Base-by-base conservation (phyloP, 1,140 invertebrate genomes). In the Hycleus phaleratus region DNA sequence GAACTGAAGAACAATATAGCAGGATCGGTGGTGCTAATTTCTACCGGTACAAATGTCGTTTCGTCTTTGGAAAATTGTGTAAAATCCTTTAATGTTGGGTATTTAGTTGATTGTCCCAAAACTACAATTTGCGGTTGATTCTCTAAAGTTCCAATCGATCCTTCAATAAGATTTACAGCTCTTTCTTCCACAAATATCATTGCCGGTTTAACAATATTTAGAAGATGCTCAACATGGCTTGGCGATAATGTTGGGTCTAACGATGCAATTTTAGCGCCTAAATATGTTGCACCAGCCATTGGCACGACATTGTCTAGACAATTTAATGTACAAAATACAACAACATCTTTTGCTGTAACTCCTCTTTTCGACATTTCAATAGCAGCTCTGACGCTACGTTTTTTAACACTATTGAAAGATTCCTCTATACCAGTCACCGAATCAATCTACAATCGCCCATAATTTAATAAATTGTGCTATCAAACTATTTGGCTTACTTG, bases 1-100 rank as follows among this genome's bases (percentile, higher is more conserved):
- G 85, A 87, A 1, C 85, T 80, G 57, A 71, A 77, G 6, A 78
- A 43, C 9, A 79, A 70, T 0, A 70, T 43, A 4, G 67, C 70
- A 1, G 66, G 74, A 8, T 60, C n/a, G n/a, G 62, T 26, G 56
- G 61, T 52, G 2, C 60, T 38, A 6, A 66, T 56, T 40, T 47
- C 45, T n/a, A 45, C 45, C 26, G 71, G 71, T 49, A 48, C 40
- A 46, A 70, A 71, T 12, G 45, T 38, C 12, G 64, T 59, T 60
- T 67, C 69, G 0, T 60, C 50, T 38, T 57, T 18, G n/a, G 46
- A 26, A n/a, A 24, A 39, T 54, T 57, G 40, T 10, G 64, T 39
- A n/a, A 67, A 65, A 9, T 59, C 51, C 1, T 56, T 38, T 38
- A 65, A 65, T 8, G 55, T 18, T 4, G 49, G 54, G 43, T 59